These are phyloP conservation scores for Lamprologus callipterus DNA, from an alignment of 2,113 vertebrate genomes.

Conservation along the genomic window DNA sequence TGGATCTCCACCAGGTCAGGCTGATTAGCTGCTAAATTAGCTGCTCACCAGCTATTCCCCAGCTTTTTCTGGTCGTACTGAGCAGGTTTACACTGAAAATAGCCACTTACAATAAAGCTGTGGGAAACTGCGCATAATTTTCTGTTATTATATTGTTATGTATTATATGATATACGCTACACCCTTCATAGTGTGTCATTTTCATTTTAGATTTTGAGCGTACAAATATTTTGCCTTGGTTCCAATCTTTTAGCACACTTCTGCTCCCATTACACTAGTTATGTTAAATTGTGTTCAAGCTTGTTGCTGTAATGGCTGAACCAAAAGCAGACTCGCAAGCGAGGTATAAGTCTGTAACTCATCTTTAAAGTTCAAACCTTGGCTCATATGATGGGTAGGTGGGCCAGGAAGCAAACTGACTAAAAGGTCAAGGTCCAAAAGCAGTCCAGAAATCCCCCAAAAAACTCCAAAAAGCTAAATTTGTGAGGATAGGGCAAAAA, in stretches of 20 bases:
- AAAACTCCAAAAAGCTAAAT: neutral
- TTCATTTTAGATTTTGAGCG: neutral
- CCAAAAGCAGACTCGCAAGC: neutral
- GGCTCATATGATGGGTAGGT: neutral
- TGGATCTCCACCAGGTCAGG: neutral
- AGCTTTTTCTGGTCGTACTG: neutral
- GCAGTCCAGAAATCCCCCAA: rapidly evolving
- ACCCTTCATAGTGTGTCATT: neutral
- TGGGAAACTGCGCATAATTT: rapidly evolving
- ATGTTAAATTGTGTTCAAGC: neutral
- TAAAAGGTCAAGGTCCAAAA: neutral
- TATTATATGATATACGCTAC: neutral
- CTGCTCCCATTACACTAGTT: neutral
- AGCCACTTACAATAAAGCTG: neutral
- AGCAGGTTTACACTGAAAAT: neutral
- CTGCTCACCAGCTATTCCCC: neutral
- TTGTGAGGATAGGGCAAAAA: neutral
- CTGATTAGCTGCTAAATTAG: neutral
- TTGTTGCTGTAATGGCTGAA: neutral
- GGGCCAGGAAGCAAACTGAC: neutral
- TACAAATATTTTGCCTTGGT: neutral
- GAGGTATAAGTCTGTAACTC: neutral
- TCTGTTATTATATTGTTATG: neutral
- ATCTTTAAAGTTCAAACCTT: neutral
- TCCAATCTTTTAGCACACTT: neutral